A percentile compares a stretch with the other conserved stretches of the same genome.
Evolutionary conservation across 2,113 vertebrate species (phyloP).

Genomic region (Pontoporia blainvillei): DNA sequence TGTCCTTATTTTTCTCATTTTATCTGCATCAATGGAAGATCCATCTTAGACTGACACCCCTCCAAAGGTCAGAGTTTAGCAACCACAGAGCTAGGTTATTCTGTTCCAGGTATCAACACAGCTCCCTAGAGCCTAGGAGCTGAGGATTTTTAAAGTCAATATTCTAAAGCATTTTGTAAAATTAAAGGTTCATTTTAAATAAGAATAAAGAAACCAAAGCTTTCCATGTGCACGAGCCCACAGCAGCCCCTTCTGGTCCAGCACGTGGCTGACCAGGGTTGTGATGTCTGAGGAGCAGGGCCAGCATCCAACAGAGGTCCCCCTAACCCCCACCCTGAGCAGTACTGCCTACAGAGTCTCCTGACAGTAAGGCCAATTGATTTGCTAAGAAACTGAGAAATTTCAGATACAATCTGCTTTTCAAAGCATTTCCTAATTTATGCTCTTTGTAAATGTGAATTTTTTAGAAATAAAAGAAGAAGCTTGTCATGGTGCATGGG

Average conservation of each 20-base stretch:
- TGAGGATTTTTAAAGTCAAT: slow-evolving; percentile 39
- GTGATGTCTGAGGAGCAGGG: neutral
- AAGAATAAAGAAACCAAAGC: slow-evolving; percentile 32
- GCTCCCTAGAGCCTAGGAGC: neutral
- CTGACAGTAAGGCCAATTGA: neutral
- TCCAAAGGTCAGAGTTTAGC: slow-evolving; percentile 12
- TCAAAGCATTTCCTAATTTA: slow-evolving; percentile 22
- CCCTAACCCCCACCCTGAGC: neutral
- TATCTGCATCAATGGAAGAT: neutral
- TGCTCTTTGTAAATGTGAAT: neutral
- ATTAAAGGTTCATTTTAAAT: slow-evolving; percentile 50
- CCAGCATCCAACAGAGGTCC: neutral
- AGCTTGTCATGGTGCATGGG: neutral
- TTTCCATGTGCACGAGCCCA: neutral
- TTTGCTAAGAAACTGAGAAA: neutral
- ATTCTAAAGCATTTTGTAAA: slow-evolving; percentile 37
- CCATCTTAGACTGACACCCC: neutral
- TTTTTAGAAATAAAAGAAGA: neutral
- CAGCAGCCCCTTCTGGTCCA: neutral
- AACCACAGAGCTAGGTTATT: neutral
- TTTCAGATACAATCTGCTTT: neutral
- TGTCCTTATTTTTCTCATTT: neutral
- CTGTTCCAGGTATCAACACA: neutral
- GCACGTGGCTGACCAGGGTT: neutral
- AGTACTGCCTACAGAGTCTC: neutral